Conservation (phyloP, 2,797 vertebrate species). For the Salarias fasciatus region DNA sequence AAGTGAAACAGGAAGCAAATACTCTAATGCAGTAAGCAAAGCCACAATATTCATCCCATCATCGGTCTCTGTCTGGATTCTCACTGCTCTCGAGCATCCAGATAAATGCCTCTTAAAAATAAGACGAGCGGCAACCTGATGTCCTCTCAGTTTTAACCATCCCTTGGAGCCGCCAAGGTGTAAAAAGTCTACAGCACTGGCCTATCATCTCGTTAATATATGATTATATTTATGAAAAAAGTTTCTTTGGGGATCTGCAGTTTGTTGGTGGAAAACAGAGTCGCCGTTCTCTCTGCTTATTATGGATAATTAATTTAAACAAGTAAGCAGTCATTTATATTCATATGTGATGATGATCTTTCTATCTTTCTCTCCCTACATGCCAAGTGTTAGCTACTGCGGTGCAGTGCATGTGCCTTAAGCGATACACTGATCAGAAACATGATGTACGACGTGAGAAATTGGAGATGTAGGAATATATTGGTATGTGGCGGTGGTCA, state of each 20-base stretch:
- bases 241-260: neutral
- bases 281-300: neutral
- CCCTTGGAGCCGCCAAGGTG: neutral
- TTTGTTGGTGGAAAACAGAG: no score
- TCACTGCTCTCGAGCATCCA: neutral
- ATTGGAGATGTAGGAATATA: no score
- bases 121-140: neutral
- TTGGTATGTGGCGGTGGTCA: neutral
- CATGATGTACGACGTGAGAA: no score
- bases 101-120: neutral
- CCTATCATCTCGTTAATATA: neutral
- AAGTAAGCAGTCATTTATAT: neutral
- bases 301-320: neutral
- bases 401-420: no score
- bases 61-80: constrained; percentile 2
- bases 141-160: neutral
- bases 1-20: neutral
- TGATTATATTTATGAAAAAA: neutral
- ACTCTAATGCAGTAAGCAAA: neutral
- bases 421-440: no score
- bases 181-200: neutral
- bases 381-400: no score
- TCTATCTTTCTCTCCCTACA: no score
- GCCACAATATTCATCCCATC: constrained; percentile 6
- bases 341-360: no score